phyloP scores from a whole-genome alignment of 35 echinoderm and acorn worm species.

The Chiridota heheva region DNA sequence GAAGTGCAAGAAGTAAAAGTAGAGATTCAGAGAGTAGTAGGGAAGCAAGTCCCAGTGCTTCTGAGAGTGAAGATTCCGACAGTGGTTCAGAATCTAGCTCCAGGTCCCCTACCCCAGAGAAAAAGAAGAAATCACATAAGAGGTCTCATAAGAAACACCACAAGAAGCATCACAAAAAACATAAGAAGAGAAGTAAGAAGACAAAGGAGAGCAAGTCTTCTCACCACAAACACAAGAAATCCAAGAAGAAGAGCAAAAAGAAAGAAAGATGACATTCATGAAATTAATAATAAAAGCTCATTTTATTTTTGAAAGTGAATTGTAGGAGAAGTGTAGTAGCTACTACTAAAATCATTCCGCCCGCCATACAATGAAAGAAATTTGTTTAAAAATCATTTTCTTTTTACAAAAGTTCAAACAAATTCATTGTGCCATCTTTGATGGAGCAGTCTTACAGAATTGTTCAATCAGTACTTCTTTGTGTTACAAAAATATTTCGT shows the following conservation, averaged over 20 bases:
- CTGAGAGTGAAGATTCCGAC: constrained; percentile 21
- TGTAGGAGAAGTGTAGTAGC: no score
- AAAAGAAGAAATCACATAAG: constrained; percentile 53
- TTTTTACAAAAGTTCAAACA: no score
- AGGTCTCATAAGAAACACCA: constrained; percentile 76
- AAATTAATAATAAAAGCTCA: background rate
- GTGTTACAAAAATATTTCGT: no score
- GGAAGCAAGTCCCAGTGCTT: constrained; percentile 37
- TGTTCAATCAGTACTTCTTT: no score
- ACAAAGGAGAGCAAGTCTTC: constrained; percentile 51
- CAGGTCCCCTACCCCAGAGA: constrained; percentile 37
- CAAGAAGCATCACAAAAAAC: constrained; percentile 63
- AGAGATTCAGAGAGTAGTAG: constrained; percentile 35
- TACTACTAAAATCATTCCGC: no score
- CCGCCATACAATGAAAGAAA: no score
- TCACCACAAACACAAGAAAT: constrained; percentile 87
- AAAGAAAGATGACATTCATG: background rate
- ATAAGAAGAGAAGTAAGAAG: constrained; percentile 72
- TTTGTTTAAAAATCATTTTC: no score
- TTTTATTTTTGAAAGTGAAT: no score
- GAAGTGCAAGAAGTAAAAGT: constrained; percentile 31
- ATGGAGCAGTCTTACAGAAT: no score
- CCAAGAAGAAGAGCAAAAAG: constrained; percentile 65
- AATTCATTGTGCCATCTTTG: no score
- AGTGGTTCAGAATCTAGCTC: constrained; percentile 15